These are phyloP conservation scores for Meloidogyne hapla DNA, from an alignment of 1,140 invertebrate genomes.

Conservation along the genomic window DNA sequence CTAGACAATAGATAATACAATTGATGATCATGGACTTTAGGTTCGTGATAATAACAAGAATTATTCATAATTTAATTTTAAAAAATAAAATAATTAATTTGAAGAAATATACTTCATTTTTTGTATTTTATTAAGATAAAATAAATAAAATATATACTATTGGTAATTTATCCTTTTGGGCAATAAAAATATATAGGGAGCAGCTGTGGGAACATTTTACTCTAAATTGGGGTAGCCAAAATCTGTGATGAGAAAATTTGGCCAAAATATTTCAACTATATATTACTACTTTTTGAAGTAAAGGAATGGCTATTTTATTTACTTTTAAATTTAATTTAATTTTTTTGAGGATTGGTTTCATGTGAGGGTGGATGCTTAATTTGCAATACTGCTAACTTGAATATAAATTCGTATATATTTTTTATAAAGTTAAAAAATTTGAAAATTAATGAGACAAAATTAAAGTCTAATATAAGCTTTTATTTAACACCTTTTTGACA, in stretches of 20 bases:
- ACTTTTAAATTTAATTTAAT: too few relatives aligned
- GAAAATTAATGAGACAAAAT: neutral
- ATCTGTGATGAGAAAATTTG: neutral
- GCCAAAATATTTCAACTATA: neutral
- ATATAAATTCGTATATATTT: too few relatives aligned
- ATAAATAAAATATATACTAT: neutral
- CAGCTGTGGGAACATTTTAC: neutral
- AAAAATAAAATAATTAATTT: neutral
- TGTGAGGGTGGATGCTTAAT: too few relatives aligned
- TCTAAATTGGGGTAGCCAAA: neutral
- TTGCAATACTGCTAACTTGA: too few relatives aligned
- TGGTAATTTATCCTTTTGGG: neutral
- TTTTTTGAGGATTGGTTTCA: too few relatives aligned
- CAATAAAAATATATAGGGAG: neutral
- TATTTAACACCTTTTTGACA: neutral
- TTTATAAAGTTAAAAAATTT: too few relatives aligned
- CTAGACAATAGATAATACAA: slow-evolving; percentile 54
- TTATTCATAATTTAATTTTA: neutral
- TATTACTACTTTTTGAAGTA: neutral
- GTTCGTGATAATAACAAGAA: slow-evolving; percentile 58
- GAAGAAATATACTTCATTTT: neutral
- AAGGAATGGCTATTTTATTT: neutral
- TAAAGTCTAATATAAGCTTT: neutral
- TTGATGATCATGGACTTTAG: slow-evolving; percentile 60
- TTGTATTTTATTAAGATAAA: neutral